Conservation (phyloP, 2,888 invertebrate genomes). For the Electrophaes corylata region DNA sequence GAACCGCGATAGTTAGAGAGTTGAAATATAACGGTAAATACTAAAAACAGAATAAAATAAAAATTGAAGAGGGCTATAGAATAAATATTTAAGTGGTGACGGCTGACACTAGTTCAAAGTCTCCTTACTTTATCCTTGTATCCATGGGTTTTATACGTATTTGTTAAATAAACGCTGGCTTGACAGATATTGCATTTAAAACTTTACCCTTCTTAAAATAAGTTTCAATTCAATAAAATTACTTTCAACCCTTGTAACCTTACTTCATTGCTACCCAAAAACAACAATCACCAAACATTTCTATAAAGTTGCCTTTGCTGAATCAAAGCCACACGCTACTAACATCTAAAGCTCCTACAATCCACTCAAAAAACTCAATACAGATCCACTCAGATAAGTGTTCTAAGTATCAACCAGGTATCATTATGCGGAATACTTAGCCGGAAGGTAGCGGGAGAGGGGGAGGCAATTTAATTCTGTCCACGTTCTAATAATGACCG, state of each 20-base stretch:
- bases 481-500: constrained; percentile 86
- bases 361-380: constrained; percentile 36
- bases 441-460: constrained; percentile 65
- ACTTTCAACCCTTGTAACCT: not conserved
- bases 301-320: not conserved
- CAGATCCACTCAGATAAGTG: constrained; percentile 62
- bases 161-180: no score
- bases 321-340: constrained; percentile 13
- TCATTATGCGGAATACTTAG: constrained; percentile 82
- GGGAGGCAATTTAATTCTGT: constrained; percentile 86
- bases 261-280: not conserved
- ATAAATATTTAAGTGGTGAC: no score
- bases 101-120: no score
- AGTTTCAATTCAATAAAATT: not conserved
- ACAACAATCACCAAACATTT: not conserved
- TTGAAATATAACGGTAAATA: no score
- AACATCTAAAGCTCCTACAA: constrained; percentile 19
- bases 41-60: no score
- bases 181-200: no score
- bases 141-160: no score
- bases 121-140: no score
- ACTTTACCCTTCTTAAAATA: no score
- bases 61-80: no score
- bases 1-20: no score
- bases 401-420: constrained; percentile 78